Evolutionary conservation across 2,888 invertebrate genomes (phyloP), one percentile per base, ranked within the genome.

Genomic region (Eristalis intricaria): DNA sequence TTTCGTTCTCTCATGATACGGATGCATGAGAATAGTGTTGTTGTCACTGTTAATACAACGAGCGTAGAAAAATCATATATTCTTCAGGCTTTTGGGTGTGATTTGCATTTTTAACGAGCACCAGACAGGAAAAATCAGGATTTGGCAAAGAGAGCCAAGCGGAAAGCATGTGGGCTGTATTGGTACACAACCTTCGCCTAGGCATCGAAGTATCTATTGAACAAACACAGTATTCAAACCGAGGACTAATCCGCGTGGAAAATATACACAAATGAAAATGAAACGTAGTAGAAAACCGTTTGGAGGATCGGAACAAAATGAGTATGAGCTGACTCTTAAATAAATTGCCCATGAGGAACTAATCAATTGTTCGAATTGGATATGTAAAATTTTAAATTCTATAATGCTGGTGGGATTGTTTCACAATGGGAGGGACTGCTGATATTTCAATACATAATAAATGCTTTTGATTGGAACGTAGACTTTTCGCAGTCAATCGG

Each of bases 51-150:
- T 23, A 56, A 22, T 35, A 87, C 76, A 80, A 58, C 26, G 58
- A 78, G 61, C 76, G 79, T 80, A 70, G 79, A 87, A 76, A 75
- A 84, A 87, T 87, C 84, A 80, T 84, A 87, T 87, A 87, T 87
- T 84, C 87, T 87, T 87, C 87, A 84, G 84, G 87, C 84, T 87
- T 76, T 87, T 87, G 80, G 84, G 79, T 87, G 84, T 79, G 79
- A 87, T 87, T 87, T 87, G 87, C 83, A 87, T 87, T 87, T 87
- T 87, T 87, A 87, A 87, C 87, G 87, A 87, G 73, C 70, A 63
- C 56, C 58, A 40, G 40, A 15, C 65, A 35, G 61, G 11, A 23
- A 32, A 32, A 50, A 22, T 64, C 78, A 64, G 61, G 74, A 64
- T 78, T 69, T 35, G 69, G 65, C 66, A 79, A 10, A 63, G 66